Conservation (phyloP, 2,888 invertebrate species). For the Cataglyphis rosenhaueri region DNA sequence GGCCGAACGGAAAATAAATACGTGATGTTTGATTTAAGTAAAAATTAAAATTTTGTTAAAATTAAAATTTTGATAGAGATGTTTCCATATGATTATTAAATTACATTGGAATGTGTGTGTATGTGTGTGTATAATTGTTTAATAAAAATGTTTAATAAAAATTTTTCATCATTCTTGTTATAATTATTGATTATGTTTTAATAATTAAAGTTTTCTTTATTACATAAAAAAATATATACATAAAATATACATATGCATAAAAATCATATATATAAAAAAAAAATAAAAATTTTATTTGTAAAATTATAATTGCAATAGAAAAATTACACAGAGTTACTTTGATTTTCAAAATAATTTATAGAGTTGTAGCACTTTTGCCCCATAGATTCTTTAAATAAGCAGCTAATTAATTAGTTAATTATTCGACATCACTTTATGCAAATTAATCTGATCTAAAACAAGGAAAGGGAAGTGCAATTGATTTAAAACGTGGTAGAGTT, state of each 20-base stretch:
- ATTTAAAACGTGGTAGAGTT: background rate
- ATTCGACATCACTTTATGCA: background rate
- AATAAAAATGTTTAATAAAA: background rate
- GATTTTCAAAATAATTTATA: background rate
- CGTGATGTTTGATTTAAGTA: background rate
- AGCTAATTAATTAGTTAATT: conserved; percentile 24
- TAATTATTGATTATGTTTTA: background rate
- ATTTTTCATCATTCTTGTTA: background rate
- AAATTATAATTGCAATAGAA: background rate
- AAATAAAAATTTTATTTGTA: background rate
- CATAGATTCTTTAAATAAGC: background rate
- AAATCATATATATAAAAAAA: background rate
- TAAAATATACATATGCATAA: too few relatives aligned
- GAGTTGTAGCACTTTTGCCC: background rate
- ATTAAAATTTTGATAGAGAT: conserved; percentile 6
- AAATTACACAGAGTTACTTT: conserved; percentile 4
- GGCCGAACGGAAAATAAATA: background rate
- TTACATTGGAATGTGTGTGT: background rate
- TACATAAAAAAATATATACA: too few relatives aligned
- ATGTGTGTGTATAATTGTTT: too few relatives aligned
- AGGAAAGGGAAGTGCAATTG: background rate
- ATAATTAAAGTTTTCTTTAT: conserved; percentile 1
- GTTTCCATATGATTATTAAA: background rate
- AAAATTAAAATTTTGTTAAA: background rate
- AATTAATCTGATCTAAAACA: background rate